Base-by-base conservation (phyloP, 2,113 vertebrate genomes). In the Aegithalos caudatus region DNA sequence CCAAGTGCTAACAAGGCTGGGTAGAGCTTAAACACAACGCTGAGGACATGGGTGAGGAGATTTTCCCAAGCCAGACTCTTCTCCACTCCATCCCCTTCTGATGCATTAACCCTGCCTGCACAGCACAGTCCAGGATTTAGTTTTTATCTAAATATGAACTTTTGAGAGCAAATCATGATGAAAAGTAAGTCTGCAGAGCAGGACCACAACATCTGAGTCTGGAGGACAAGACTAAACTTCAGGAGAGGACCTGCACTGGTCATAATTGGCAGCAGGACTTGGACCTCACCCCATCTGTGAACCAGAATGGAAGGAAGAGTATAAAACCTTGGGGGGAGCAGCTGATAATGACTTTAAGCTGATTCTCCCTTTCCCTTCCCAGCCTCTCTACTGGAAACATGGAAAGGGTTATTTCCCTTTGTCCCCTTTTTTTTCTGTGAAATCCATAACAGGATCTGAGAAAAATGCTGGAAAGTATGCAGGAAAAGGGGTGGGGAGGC, bases 1-100 rank as follows among this genome's bases (percentile, higher is more conserved):
- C 62, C 67, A 35, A 50, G 33, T 9, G 29, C 48, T 58, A 62
- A 62, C 2, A 17, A 29, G 29, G 60, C 29, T 62, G 60, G 11
- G 23, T 23, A 1, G 1, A 64, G 27, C n/a, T 83, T 29, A 61
- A 80, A 65, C 37, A 44, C 31, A 58, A 45, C 11, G 10, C 24
- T 1, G 1, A 58, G 47, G 76, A 19, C 0, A 1, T 0, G 0
- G 9, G 29, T 35, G 40, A 86, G 45, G 58, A 42, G 38, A 13
- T 62, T 79, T 81, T 62, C 24, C 57, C 23, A 35, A 82, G 47
- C 22, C 40, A 11, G 51, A 25, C 22, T 74, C 17, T 44, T 70
- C 31, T 38, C 1, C 1, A 27, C 19, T 37, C 60, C 2, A 9
- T 18, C 24, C 40, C 54, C 50, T 78, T 44, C 7, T 9, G 33